Evolutionary conservation across 2,888 invertebrate species (phyloP).

Genomic region (Oscheius sp.): DNA sequence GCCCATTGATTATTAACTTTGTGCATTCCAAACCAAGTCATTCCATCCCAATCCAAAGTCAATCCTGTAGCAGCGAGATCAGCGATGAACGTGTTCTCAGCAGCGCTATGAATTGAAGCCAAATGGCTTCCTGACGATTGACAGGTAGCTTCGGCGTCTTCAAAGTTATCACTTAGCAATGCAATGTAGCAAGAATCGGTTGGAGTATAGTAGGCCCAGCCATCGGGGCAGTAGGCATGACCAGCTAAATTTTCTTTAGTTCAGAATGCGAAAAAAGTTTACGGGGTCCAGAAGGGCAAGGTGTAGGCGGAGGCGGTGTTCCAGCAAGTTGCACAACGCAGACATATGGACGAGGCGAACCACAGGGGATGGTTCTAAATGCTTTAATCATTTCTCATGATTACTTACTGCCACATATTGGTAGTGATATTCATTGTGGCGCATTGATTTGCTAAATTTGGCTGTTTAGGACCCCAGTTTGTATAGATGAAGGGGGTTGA

Average conservation of each 20-base stretch:
- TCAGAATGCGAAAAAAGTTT: background rate
- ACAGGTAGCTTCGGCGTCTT: conserved; percentile 24
- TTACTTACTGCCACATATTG: conserved; percentile 17
- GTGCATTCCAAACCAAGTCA: conserved; percentile 31
- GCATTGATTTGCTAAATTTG: conserved; percentile 4
- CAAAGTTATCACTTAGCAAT: conserved; percentile 15
- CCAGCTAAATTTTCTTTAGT: background rate
- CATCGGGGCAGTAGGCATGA: conserved; percentile 25
- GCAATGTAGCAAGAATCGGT: conserved; percentile 33
- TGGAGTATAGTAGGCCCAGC: conserved; percentile 26
- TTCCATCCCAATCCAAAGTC: conserved; percentile 14
- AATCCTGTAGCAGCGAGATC: conserved; percentile 15
- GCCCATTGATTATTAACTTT: conserved; percentile 24
- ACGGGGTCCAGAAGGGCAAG: conserved; percentile 20
- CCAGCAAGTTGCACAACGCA: conserved; percentile 5
- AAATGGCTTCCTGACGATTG: conserved; percentile 9
- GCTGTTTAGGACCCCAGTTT: conserved; percentile 22
- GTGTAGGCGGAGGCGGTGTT: conserved; percentile 10
- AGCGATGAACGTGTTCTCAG: conserved; percentile 21
- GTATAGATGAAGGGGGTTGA: conserved; percentile 14
- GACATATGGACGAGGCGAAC: conserved; percentile 11
- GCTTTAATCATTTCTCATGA: background rate
- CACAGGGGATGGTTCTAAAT: conserved; percentile 9
- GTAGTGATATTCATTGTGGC: conserved; percentile 12
- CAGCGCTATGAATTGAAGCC: conserved; percentile 22